phyloP scores from a whole-genome alignment of 2,797 vertebrate species.

The Nannoperca australis region DNA sequence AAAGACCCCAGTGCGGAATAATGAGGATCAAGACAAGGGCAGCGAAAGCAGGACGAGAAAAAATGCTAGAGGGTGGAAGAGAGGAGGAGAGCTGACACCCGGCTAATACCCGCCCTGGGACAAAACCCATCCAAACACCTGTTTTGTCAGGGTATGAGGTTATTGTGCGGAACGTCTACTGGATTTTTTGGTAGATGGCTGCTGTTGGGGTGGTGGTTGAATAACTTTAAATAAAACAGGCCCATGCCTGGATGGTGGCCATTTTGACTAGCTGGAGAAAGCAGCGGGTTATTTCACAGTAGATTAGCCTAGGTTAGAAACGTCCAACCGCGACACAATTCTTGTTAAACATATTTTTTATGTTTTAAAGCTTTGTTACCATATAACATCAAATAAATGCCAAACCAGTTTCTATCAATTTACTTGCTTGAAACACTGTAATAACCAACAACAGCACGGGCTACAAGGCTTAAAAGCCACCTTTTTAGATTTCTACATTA shows the following conservation, averaged over 20 bases:
- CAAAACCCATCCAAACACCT: constrained; percentile 71
- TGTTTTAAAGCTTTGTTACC: not conserved
- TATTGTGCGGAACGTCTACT: constrained; percentile 38
- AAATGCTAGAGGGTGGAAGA: constrained; percentile 67
- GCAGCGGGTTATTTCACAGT: not conserved
- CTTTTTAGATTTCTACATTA: not conserved
- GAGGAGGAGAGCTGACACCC: constrained; percentile 61
- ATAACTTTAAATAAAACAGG: constrained; percentile 41
- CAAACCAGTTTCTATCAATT: no score
- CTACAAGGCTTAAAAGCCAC: not conserved
- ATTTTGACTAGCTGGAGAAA: constrained; percentile 26
- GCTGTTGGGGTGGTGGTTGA: constrained; percentile 27
- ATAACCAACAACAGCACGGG: not conserved
- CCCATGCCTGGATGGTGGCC: constrained; percentile 20
- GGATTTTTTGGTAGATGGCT: constrained; percentile 25
- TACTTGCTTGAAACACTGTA: not conserved
- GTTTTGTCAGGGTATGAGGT: constrained; percentile 56
- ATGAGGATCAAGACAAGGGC: constrained; percentile 78
- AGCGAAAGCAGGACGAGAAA: constrained; percentile 65
- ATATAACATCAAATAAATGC: not conserved
- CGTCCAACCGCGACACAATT: not conserved
- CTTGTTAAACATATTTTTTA: not conserved
- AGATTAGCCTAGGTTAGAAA: constrained; percentile 4
- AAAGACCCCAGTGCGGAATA: constrained; percentile 75
- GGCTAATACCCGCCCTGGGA: constrained; percentile 65